Percentiles rank a stretch among this genome's conserved stretches.
These are phyloP conservation scores for Criorhina ranunculi DNA, from an alignment of 2,888 invertebrate species.

Conservation along the genomic window DNA sequence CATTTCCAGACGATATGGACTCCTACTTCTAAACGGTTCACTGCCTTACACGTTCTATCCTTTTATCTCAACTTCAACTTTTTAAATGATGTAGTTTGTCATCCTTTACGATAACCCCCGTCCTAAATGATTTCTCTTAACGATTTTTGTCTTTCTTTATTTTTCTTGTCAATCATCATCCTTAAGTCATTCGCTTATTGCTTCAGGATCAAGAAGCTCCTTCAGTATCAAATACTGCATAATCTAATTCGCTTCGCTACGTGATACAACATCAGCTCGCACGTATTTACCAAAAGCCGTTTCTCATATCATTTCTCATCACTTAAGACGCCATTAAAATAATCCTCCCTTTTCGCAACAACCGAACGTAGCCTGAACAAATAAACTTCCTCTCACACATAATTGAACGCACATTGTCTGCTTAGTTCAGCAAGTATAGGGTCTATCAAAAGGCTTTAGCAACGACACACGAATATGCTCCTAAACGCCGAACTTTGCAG, in stretches of 20 bases:
- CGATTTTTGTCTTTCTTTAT: too few species aligned
- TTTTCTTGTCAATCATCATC: too few species aligned
- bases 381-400: slow-evolving; percentile 68
- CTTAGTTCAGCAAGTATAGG: slow-evolving; percentile 54
- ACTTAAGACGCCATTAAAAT: slow-evolving; percentile 50
- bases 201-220: neutral
- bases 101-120: too few species aligned
- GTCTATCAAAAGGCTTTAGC: slow-evolving; percentile 61
- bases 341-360: slow-evolving; percentile 62
- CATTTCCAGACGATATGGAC: too few species aligned
- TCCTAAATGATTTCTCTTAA: too few species aligned
- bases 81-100: too few species aligned
- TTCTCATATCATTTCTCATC: slow-evolving; percentile 29
- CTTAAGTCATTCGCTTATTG: neutral
- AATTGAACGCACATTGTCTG: slow-evolving; percentile 72
- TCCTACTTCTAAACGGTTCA: too few species aligned
- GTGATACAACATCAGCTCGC: slow-evolving; percentile 20
- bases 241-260: slow-evolving; percentile 27
- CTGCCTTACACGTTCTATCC: too few species aligned
- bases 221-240: too few species aligned
- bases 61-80: too few species aligned
- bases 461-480: slow-evolving; percentile 64
- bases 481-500: slow-evolving; percentile 72
- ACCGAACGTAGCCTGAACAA: slow-evolving; percentile 30
- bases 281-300: slow-evolving; percentile 30